phyloP scores from a whole-genome alignment of 2,888 invertebrate species.

The Drosophila neonasuta region DNA sequence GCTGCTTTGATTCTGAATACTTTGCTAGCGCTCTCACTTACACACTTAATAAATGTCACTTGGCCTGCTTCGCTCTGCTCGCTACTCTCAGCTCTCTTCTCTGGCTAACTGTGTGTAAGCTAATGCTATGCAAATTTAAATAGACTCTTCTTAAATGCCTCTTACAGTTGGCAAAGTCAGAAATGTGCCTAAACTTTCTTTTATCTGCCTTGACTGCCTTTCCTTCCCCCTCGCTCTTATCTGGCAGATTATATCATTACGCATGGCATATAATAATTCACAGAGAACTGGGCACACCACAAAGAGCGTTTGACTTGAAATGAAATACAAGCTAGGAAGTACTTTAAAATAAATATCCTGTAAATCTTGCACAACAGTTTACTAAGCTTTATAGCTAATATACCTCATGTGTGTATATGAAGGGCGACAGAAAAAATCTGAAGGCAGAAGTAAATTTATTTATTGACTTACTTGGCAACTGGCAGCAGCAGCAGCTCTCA shows the following conservation, averaged over 20 bases:
- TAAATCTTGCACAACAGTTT: not conserved
- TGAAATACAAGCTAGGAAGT: not conserved
- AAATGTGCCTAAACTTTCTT: constrained; percentile 45
- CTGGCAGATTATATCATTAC: constrained; percentile 60
- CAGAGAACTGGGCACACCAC: constrained; percentile 15
- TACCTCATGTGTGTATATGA: constrained; percentile 1
- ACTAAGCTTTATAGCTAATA: not conserved
- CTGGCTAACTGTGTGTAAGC: not conserved
- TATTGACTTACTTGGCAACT: constrained; percentile 68
- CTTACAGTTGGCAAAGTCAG: constrained; percentile 21
- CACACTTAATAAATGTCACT: constrained; percentile 67
- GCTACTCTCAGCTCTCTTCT: not conserved
- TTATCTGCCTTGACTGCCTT: constrained; percentile 31
- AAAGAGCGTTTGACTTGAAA: not conserved
- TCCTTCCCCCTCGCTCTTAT: not conserved
- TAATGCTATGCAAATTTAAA: constrained; percentile 71
- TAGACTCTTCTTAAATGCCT: constrained; percentile 49
- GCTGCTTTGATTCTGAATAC: constrained; percentile 71
- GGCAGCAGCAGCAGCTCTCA: constrained; percentile 6
- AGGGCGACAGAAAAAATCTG: not conserved
- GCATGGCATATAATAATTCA: constrained; percentile 51
- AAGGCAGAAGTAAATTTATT: constrained; percentile 64
- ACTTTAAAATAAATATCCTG: constrained; percentile 13
- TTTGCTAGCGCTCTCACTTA: constrained; percentile 48
- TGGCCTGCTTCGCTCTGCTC: constrained; percentile 5